Percentiles rank a stretch among this genome's conserved stretches.
Evolutionary conservation across 2,113 vertebrate species (phyloP).

Genomic region (Dipodomys stephensi): DNA sequence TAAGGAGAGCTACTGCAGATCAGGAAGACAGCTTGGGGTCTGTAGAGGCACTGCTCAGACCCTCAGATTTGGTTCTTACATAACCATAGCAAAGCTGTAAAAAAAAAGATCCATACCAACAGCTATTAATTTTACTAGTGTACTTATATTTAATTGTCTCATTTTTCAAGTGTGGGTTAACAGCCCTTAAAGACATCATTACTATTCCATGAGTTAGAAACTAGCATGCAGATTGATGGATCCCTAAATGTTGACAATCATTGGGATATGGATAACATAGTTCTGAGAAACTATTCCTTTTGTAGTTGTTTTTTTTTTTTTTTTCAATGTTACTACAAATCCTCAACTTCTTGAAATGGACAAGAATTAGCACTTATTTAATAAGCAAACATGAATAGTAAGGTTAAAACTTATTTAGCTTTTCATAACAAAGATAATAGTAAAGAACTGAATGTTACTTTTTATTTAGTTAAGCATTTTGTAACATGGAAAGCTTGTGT

Average conservation of each 20-base stretch:
- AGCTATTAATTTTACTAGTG: slow-evolving; percentile 23
- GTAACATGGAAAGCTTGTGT: background rate
- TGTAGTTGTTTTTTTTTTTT: background rate
- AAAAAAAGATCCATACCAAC: background rate
- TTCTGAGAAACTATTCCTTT: slow-evolving; percentile 31
- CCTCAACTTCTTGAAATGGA: background rate
- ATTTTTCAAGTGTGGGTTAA: slow-evolving; percentile 29
- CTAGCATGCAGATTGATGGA: background rate
- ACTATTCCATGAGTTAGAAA: slow-evolving; percentile 43
- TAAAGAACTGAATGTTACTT: background rate
- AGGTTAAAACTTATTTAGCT: background rate
- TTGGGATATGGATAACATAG: background rate
- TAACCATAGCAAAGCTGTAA: background rate
- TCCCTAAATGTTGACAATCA: slow-evolving; percentile 12
- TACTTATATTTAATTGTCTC: slow-evolving; percentile 21
- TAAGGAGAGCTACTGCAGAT: background rate
- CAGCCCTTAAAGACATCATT: background rate
- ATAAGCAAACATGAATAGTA: background rate
- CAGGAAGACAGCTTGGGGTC: background rate
- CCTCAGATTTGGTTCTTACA: background rate
- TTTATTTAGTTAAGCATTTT: background rate
- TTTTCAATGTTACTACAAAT: background rate
- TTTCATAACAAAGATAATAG: background rate
- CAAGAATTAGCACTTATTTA: background rate
- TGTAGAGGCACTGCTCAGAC: background rate